Evolutionary conservation across 2,797 vertebrate species (phyloP).

Genomic region (Sebastes alutus): DNA sequence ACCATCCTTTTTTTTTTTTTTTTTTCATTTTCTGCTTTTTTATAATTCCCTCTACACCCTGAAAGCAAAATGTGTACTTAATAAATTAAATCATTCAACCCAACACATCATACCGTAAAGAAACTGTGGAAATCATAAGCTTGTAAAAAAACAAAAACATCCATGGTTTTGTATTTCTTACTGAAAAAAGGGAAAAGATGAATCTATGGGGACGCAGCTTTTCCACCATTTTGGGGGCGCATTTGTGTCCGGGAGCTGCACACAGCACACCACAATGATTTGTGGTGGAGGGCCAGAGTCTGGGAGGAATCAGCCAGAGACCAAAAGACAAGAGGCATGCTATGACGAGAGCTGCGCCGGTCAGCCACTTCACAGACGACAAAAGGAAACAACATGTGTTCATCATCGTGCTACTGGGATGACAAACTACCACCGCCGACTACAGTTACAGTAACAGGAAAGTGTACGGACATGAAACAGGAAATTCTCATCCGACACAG

Average conservation of each 20-base stretch:
- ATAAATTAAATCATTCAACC: constrained; percentile 56
- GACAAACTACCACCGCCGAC: constrained; percentile 29
- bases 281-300: constrained; percentile 40
- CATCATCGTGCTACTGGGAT: constrained; percentile 38
- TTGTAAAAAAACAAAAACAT: not conserved
- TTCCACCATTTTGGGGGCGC: constrained; percentile 22
- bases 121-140: constrained; percentile 31
- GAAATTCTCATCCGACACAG: constrained; percentile 26
- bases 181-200: constrained; percentile 19
- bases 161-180: constrained; percentile 30
- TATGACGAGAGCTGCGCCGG: constrained; percentile 32
- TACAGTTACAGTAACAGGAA: constrained; percentile 27
- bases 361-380: constrained; percentile 49
- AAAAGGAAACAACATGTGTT: constrained; percentile 55
- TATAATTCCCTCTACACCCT: constrained; percentile 25
- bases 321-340: constrained; percentile 44
- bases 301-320: constrained; percentile 54
- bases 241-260: constrained; percentile 35
- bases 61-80: constrained; percentile 52
- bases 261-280: constrained; percentile 48
- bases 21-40: not conserved
- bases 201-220: constrained; percentile 2
- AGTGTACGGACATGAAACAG: constrained; percentile 27
- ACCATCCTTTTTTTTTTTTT: not conserved
- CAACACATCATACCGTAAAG: not conserved